phyloP scores from a whole-genome alignment of 2,888 invertebrate genomes.

The Nematopogon swammerdamellus region DNA sequence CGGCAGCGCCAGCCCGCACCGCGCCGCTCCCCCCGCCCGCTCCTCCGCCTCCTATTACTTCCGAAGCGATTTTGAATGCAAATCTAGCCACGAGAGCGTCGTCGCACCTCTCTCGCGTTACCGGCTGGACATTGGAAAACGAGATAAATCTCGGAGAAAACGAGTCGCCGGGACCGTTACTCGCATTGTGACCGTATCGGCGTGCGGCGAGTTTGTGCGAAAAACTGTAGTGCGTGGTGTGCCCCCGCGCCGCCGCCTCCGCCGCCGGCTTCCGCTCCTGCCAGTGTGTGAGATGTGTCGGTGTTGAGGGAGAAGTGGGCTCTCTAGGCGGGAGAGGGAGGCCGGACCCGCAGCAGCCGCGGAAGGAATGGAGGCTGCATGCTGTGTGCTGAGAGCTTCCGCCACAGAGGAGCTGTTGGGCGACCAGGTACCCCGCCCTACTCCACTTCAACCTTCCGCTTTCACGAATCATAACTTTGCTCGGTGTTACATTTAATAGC shows the following conservation, averaged over 20 bases:
- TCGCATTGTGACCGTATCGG: too few species aligned
- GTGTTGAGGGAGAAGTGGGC: too few species aligned
- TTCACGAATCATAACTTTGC: too few species aligned
- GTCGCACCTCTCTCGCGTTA: too few species aligned
- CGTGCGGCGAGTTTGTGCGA: too few species aligned
- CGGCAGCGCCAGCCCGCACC: neutral
- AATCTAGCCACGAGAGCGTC: neutral
- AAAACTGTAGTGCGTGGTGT: too few species aligned
- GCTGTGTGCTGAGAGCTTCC: neutral
- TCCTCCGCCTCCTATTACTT: neutral
- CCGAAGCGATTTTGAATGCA: neutral
- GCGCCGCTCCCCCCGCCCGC: neutral
- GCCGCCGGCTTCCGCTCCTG: too few species aligned
- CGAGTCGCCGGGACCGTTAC: neutral
- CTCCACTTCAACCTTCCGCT: too few species aligned
- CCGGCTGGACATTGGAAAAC: neutral
- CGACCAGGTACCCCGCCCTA: neutral
- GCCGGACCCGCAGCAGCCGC: neutral
- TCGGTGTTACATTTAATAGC: too few species aligned
- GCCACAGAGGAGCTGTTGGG: neutral
- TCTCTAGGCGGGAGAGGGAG: too few species aligned
- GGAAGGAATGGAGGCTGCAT: neutral
- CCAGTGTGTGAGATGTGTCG: too few species aligned
- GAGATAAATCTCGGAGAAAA: neutral
- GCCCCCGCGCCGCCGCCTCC: too few species aligned